These are phyloP conservation scores for Philaenus spumarius DNA, from an alignment of 1,140 invertebrate genomes.

Conservation along the genomic window DNA sequence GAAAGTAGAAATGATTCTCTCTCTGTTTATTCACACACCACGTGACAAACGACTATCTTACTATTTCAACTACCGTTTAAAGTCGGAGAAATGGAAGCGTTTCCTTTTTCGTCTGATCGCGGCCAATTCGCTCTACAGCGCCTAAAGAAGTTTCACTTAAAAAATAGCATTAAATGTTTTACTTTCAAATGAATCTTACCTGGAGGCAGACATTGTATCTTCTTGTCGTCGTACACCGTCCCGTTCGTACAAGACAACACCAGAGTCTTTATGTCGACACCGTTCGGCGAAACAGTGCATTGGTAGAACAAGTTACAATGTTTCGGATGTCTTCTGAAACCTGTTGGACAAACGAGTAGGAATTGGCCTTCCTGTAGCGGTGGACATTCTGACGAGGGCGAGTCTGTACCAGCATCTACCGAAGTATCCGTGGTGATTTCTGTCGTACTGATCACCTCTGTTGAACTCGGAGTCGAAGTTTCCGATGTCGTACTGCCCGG, in stretches of 20 bases:
- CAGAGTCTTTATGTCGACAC: conserved; percentile 61
- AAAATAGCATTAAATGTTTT: neutral
- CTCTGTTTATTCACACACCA: neutral
- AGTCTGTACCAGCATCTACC: conserved; percentile 33
- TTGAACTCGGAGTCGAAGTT: neutral
- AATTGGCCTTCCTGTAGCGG: conserved; percentile 49
- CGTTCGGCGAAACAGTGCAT: conserved; percentile 55
- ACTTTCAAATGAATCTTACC: too few species aligned
- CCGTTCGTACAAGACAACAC: conserved; percentile 66
- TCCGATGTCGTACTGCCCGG: neutral
- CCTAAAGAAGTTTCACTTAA: too few species aligned
- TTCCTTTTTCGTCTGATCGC: too few species aligned
- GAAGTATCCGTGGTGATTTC: too few species aligned
- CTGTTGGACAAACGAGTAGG: conserved; percentile 66
- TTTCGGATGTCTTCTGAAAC: conserved; percentile 73
- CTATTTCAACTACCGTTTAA: too few species aligned
- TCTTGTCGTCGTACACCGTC: conserved; percentile 65
- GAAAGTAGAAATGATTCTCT: too few species aligned
- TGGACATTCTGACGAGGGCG: conserved; percentile 17
- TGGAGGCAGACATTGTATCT: conserved; percentile 57
- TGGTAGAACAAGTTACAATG: conserved; percentile 80
- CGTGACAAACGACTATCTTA: too few species aligned
- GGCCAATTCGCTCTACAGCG: too few species aligned
- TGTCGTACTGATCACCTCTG: neutral
- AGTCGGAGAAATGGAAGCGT: too few species aligned